Evolutionary conservation across 2,797 vertebrate species (phyloP), one percentile per base, ranked within the genome.

Genomic region (Hyperoplus immaculatus): DNA sequence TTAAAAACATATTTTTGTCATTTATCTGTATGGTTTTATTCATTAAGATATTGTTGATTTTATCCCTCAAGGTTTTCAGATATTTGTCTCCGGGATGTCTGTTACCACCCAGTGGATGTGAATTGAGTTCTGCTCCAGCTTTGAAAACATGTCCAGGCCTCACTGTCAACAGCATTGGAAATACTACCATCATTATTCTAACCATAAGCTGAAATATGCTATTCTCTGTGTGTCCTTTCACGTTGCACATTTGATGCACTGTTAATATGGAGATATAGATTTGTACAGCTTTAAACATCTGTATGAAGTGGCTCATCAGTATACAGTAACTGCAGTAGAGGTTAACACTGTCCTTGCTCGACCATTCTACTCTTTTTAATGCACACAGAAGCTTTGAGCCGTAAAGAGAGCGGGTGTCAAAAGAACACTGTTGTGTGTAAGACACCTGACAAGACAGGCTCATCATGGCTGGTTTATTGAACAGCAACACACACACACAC

Each of bases 391-490:
- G 55, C 55, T 18, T 18, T 9, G 10, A 64, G 36, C 15, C 39
- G 36, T 36, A 38, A 7, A 29, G 5, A 64, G 15, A 29, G 47
- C 14, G 13, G 8, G 18, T 12, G 1, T 12, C 7, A 39, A 10
- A 29, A 29, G 14, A 62, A 74, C 66, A 57, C 6, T 64, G 18
- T 54, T 29, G n/a, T 38, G 9, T 47, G 43, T 29, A 42, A 63
- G 62, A 61, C 7, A 18, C 47, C 46, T 54, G 67, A 64, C 54
- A 43, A 43, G 41, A 55, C 46, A 45, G 15, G 8, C 36, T 53
- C 16, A 18, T 65, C 38, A 53, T 5, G 15, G 3, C n/a, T 13
- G 42, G 5, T 21, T 60, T 68, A 53, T 36, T 53, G 12, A 60
- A 45, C 59, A 51, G 41, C 1, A 42, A 36, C 12, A 16, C 2